Conservation (phyloP, 1,140 invertebrate genomes). For the Papilio helenus region DNA sequence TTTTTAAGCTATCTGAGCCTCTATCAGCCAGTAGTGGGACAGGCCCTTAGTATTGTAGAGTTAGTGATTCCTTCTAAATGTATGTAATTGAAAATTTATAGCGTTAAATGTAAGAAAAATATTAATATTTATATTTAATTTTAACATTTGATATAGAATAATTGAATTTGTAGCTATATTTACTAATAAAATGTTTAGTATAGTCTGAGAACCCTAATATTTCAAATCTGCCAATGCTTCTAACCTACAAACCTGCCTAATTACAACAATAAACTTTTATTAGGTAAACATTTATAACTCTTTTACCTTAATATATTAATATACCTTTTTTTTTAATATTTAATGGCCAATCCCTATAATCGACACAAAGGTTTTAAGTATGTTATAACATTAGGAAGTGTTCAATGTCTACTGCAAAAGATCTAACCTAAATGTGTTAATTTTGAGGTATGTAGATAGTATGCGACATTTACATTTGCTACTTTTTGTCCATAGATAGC, state of each 20-base stretch:
- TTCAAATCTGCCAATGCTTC: neutral
- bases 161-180: neutral
- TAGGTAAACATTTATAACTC: too few relatives aligned
- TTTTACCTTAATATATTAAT: neutral
- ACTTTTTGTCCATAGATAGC: neutral
- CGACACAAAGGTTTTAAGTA: too few relatives aligned
- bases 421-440: too few relatives aligned
- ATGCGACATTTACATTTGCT: too few relatives aligned
- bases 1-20: too few relatives aligned
- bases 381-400: too few relatives aligned
- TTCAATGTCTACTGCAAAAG: too few relatives aligned
- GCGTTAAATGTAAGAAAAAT: neutral
- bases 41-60: neutral
- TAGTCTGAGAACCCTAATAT: neutral
- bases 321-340: neutral
- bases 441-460: too few relatives aligned
- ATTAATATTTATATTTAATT: neutral
- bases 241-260: neutral
- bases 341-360: too few relatives aligned
- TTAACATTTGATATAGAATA: neutral
- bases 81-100: neutral
- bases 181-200: neutral
- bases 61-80: neutral
- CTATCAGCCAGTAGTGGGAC: too few relatives aligned
- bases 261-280: neutral